Base-by-base conservation (phyloP, 2,888 invertebrate species). In the Blomia tropicalis region DNA sequence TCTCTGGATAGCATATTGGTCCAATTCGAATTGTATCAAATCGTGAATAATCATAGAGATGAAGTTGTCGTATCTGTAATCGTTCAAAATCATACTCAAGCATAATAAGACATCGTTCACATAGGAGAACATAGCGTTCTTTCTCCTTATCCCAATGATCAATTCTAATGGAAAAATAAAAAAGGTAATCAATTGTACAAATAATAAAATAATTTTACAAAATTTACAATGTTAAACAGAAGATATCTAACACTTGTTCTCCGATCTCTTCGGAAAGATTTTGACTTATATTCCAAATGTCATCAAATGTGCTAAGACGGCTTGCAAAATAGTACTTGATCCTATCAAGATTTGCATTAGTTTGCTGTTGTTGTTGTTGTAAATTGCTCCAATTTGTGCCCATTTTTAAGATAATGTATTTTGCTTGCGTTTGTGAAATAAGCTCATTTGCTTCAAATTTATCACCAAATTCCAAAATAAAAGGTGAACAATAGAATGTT, bases 121-220 rank as follows among this genome's bases (percentile, higher is more conserved):
- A 83, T 23, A 88, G 75, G 11, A 87, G 72, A 1, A 87, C 77
- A 51, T 88, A 78, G 58, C 85, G 79, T 73, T 89, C 89, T 70
- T 84, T 83, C 71, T 89, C 87, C 70, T 83, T 82, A 71, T 88
- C 86, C 88, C 88, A 89, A 66, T 86, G 78, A 69, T 85, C 87
- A 69, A 88, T 86, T 73, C 88, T 88, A 73, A n/a, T n/a, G n/a
- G n/a, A 17, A 36, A 36, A 11, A 17, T 36, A 36, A 36, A 11
- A 47, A 7, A 47, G 22, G 7, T 47, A 47, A 47, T 47, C 22
- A 27, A 11, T 47, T 14, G 22, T 11, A 14, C 19, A 32, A 56
- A 19, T 36, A 25, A 56, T 32, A 14, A 3, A 31, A 17, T 19
- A 11, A 3, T 30, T 56, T 14, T 29, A 56, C 23, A 56, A 31